Evolutionary conservation across 2,113 vertebrate species (phyloP).

Genomic region (Pteropus alecto): DNA sequence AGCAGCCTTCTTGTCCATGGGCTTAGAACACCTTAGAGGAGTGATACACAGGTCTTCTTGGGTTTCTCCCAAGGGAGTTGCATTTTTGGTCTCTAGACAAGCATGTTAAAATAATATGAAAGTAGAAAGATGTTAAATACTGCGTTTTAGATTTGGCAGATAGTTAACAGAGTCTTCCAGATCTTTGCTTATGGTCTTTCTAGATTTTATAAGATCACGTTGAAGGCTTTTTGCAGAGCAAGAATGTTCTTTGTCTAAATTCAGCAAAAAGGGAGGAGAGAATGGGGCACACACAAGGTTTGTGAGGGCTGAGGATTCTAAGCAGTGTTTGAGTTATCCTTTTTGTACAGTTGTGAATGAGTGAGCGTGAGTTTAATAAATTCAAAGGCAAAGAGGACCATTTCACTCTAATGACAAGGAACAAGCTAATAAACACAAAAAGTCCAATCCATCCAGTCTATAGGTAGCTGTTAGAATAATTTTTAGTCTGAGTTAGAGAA

Average conservation of each 20-base stretch:
- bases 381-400: background rate
- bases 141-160: background rate
- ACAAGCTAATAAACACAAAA: background rate
- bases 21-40: background rate
- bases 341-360: background rate
- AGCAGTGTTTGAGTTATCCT: background rate
- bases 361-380: background rate
- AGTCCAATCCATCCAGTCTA: background rate
- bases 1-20: background rate
- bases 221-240: background rate
- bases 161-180: background rate
- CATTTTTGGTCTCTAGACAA: background rate
- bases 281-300: background rate
- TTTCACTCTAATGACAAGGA: background rate
- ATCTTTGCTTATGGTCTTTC: background rate
- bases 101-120: background rate
- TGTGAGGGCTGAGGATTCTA: background rate
- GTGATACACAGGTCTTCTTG: background rate
- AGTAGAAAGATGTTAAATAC: background rate
- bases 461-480: background rate
- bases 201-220: constrained; percentile 28
- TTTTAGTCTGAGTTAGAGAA: background rate
- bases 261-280: background rate
- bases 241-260: background rate
- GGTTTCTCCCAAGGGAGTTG: background rate